Conservation (phyloP, 2,888 invertebrate species). For the Lasiommata megera region DNA sequence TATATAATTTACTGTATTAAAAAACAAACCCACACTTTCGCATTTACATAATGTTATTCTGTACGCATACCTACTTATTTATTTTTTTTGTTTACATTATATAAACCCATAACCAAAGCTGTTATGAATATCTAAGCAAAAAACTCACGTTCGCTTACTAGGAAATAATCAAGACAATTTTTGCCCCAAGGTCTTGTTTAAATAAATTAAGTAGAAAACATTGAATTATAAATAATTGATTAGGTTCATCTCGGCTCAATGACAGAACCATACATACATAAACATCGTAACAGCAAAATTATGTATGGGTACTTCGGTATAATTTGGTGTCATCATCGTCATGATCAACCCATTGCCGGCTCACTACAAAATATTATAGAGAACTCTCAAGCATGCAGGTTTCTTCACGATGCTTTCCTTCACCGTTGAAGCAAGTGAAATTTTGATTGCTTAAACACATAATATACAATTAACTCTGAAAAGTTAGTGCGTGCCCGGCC, state of each 20-base stretch:
- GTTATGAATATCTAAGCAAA: not conserved
- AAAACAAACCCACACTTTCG: too few relatives aligned
- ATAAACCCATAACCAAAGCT: not conserved
- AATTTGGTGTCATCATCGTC: too few relatives aligned
- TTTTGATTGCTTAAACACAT: too few relatives aligned
- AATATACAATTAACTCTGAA: too few relatives aligned
- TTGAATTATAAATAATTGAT: not conserved
- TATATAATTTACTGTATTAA: too few relatives aligned
- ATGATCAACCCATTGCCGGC: too few relatives aligned
- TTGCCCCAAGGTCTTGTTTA: not conserved
- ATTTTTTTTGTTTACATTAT: not conserved
- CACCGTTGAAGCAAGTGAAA: too few relatives aligned
- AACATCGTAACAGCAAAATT: not conserved
- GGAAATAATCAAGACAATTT: not conserved
- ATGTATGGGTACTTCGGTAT: not conserved
- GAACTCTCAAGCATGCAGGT: too few relatives aligned
- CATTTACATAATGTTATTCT: too few relatives aligned
- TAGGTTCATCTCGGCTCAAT: not conserved
- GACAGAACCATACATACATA: not conserved
- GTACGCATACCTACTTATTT: not conserved
- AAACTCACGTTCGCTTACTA: constrained; percentile 5
- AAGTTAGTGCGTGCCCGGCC: too few relatives aligned
- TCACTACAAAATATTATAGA: too few relatives aligned
- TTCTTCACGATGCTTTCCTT: too few relatives aligned
- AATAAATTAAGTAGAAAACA: not conserved